Evolutionary conservation across 1,140 invertebrate genomes (phyloP), one percentile per base, ranked within the genome.

Genomic region (Olivierus martensii): DNA sequence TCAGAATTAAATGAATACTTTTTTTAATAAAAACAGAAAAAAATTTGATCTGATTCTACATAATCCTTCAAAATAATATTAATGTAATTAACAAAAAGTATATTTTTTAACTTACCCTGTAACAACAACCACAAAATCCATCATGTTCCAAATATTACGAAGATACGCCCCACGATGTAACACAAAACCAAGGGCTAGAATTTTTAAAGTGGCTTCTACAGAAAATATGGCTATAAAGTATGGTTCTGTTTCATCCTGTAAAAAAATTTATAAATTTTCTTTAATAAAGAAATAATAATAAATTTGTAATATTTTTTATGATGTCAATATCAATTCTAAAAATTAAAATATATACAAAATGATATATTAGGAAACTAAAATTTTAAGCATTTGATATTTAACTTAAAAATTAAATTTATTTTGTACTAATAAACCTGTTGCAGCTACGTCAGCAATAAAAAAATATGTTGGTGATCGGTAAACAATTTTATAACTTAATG

Each of bases 211-310:
- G 70, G 94, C 93, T 84, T 99, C 96, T 75, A 97, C 86, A 80
- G 92, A 98, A 81, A 99, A 99, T 77, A 99, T 99, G 73, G 82
- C 91, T 79, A 99, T 82, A 81, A 99, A 99, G 78, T 97, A 96
- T 72, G 85, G 81, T 81, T 99, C 96, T 69, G 95, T 99, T 73
- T 82, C 80, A 81, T 99, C 96, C 92, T 96, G 75, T 9, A 53
- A 51, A 53, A n/a, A n/a, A n/a, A n/a, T n/a, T n/a, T n/a, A n/a
- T n/a, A n/a, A n/a, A n/a, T n/a, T n/a, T n/a, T n/a, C n/a, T n/a
- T n/a, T n/a, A n/a, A n/a, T n/a, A n/a, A n/a, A n/a, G n/a, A n/a
- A n/a, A n/a, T n/a, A 48, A 21, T 48, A 34, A 36, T 9, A 41
- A 35, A 34, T 14, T 10, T 7, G 7, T 43, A 43, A 11, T n/a